phyloP scores from a whole-genome alignment of 2,113 vertebrate species.

The Beaufortia kweichowensis region DNA sequence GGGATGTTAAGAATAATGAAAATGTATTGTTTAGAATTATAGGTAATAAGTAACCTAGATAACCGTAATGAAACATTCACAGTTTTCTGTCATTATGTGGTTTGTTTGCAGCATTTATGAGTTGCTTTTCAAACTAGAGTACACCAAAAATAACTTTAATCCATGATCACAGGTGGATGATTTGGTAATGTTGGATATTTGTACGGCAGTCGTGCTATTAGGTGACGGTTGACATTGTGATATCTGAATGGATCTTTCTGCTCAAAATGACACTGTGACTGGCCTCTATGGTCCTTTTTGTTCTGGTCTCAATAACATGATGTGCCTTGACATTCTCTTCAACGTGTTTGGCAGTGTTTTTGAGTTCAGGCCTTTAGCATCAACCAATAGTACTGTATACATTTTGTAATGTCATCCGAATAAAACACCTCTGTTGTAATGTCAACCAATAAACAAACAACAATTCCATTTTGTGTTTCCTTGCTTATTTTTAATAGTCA shows the following conservation, averaged over 20 bases:
- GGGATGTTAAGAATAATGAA: slow-evolving; percentile 39
- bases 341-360: slow-evolving; percentile 41
- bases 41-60: not conserved
- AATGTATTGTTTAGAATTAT: slow-evolving; percentile 26
- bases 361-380: slow-evolving; percentile 50
- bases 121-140: slow-evolving; percentile 35
- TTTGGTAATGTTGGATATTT: slow-evolving; percentile 4
- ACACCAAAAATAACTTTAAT: slow-evolving; percentile 7
- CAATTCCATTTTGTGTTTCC: not conserved
- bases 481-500: not conserved
- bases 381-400: slow-evolving; percentile 45
- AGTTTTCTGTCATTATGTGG: not conserved
- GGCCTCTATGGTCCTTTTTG: slow-evolving; percentile 36
- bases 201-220: not conserved
- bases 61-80: not conserved
- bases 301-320: slow-evolving; percentile 52
- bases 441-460: slow-evolving; percentile 53
- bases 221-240: not conserved
- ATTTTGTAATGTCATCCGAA: slow-evolving; percentile 49
- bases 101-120: slow-evolving; percentile 13
- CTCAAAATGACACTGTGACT: slow-evolving; percentile 47
- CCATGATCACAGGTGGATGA: not conserved
- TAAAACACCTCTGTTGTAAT: slow-evolving; percentile 44
- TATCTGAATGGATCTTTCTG: slow-evolving; percentile 24
- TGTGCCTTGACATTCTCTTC: slow-evolving; percentile 53